Base-by-base conservation (phyloP, 2,113 vertebrate genomes). In the Notiomystis cincta region DNA sequence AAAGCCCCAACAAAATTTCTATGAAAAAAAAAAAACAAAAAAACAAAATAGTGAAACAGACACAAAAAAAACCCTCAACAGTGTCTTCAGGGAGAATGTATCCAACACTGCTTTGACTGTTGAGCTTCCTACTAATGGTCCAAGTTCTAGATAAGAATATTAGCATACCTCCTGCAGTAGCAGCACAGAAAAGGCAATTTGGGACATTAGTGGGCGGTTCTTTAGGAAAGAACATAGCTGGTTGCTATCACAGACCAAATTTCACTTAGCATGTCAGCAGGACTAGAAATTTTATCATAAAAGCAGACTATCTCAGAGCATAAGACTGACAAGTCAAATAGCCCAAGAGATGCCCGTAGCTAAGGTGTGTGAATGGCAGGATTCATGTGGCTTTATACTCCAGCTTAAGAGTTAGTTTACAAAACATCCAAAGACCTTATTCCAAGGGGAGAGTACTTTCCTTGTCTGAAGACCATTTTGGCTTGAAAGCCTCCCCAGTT, bases 1-100 rank as follows among this genome's bases (percentile, higher is more conserved):
- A 61, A 61, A 53, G 1, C 8, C 17, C 31, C 27, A 61, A 31
- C 4, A 31, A 67, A 62, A 21, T 25, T 7, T 9, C 10, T 45
- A 31, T 20, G 2, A 35, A 38, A 62, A 28, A 50, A 38, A 11
- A 1, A 54, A 67, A 70, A 28, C 42, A 58, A 12, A 12, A n/a
- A n/a, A n/a, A n/a, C n/a, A n/a, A n/a, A n/a, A n/a, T n/a, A n/a
- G n/a, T n/a, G 31, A 42, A 60, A 7, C 5, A 53, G 28, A 62
- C 11, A 7, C 11, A 10, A 2, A 13, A 51, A 44, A 65, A 14
- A 3, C 0, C 5, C 35, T 40, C 11, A 16, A 1, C 15, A 38
- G 4, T 40, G 8, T 82, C 53, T 71, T 75, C 19, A n/a, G 11
- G 15, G 48, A 82, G 79, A 48, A 78, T 53, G 14, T 81, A 38